Conservation (phyloP, 2,888 invertebrate species). For the Caenorhabditis wallacei region DNA sequence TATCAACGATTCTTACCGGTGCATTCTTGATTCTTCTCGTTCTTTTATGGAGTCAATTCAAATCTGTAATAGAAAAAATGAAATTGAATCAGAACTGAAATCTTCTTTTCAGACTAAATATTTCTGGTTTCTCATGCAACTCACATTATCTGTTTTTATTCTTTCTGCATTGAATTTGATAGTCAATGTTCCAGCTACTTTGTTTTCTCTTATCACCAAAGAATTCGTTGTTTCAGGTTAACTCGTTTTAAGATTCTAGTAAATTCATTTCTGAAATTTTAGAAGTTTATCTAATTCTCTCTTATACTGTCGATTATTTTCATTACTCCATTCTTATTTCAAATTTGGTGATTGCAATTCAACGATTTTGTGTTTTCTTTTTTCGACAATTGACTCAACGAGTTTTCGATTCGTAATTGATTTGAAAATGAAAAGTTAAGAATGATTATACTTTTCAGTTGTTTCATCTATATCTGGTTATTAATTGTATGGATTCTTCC, state of each 20-base stretch:
- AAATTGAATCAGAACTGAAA: background rate
- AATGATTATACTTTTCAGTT: constrained; percentile 20
- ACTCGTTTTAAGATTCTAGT: too few species aligned
- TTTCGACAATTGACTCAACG: constrained; percentile 25
- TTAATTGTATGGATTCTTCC: constrained; percentile 16
- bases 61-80: background rate
- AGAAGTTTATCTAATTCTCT: constrained; percentile 16
- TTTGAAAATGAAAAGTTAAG: background rate
- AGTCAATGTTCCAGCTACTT: constrained; percentile 54
- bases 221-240: constrained; percentile 50
- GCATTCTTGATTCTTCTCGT: constrained; percentile 21
- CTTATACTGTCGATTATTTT: constrained; percentile 46
- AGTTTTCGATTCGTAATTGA: constrained; percentile 27
- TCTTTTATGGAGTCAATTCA: constrained; percentile 33
- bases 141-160: constrained; percentile 48
- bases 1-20: constrained; percentile 35
- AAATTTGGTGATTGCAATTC: constrained; percentile 55
- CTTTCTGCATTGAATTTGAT: constrained; percentile 34
- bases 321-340: constrained; percentile 52
- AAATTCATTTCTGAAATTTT: background rate
- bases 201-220: constrained; percentile 41
- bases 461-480: constrained; percentile 32
- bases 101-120: constrained; percentile 34
- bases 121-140: constrained; percentile 51
- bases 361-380: constrained; percentile 58